Base-by-base conservation (phyloP, 2,113 vertebrate genomes). In the Apodemus sylvaticus region DNA sequence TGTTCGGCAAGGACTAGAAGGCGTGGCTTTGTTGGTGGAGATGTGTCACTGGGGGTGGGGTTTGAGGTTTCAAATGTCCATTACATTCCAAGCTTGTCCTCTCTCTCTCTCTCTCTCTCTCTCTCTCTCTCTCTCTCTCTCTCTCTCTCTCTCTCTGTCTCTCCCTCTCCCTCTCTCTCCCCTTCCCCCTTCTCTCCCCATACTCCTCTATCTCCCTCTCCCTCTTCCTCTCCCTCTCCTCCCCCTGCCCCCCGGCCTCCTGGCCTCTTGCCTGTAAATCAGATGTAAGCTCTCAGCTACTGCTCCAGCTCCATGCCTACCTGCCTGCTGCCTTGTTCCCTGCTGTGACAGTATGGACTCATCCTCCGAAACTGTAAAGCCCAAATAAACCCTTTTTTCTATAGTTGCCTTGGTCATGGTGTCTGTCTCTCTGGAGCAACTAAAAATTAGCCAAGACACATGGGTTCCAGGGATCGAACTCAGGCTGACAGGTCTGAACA, bases 221-320 rank as follows among this genome's bases (percentile, higher is more conserved):
- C 13, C 29, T 66, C 31, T 68, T 31, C 17, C 34, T 70, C 68
- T n/a, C 29, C 6, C 29, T 34, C 68, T 70, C 14, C 34, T n/a
- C 34, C 19, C 5, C n/a, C 16, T 71, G 34, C n/a, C 1, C 2
- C 19, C 3, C 53, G 1, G 11, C 2, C 53, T n/a, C 22, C 14
- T 20, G 7, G 5, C 22, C 55, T 39, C 81, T 10, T 83, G 81
- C n/a, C 7, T 83, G 58, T 62, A 58, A 62, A 60, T 42, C 55
- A 42, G 79, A 39, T 39, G 22, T n/a, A 39, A 39, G 24, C 58
- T 83, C 81, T 29, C 53, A 85, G 39, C 14, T 85, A 19, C 26
- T 45, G 81, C 26, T 64, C n/a, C 24, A 64, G 58, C 0, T 16
- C n/a, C 58, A 19, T 85, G 58, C 8, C 39, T 85, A 58, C 39